phyloP scores from a whole-genome alignment of 2,797 vertebrate species.

The Neomorphus geoffroyi region DNA sequence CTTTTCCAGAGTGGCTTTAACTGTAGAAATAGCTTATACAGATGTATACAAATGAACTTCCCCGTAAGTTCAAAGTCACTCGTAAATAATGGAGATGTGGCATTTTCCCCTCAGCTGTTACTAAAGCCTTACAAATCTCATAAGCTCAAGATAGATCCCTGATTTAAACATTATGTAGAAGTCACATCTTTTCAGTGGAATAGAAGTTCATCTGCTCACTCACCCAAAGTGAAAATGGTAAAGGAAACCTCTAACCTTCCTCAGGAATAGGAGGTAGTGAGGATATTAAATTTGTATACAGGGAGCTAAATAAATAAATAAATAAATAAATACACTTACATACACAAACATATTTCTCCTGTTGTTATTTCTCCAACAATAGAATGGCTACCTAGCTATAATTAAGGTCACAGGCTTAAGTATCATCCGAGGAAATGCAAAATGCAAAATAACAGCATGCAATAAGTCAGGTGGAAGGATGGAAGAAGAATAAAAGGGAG shows the following conservation, averaged over 20 bases:
- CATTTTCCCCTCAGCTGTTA: slow-evolving; percentile 5
- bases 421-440: neutral
- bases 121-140: slow-evolving; percentile 52
- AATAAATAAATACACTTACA: neutral
- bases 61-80: slow-evolving; percentile 56
- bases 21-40: slow-evolving; percentile 45
- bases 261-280: neutral
- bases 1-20: slow-evolving; percentile 6
- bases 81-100: slow-evolving; percentile 51
- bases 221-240: slow-evolving; percentile 23
- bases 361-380: neutral
- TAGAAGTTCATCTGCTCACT: slow-evolving; percentile 27
- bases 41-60: slow-evolving; percentile 62
- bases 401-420: slow-evolving; percentile 33
- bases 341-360: neutral
- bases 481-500: neutral
- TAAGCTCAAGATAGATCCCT: slow-evolving; percentile 53
- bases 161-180: slow-evolving; percentile 31
- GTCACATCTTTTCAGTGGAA: slow-evolving; percentile 32
- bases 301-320: neutral
- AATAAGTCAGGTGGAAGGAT: neutral
- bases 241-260: slow-evolving; percentile 34
- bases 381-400: neutral
- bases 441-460: neutral
- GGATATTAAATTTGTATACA: slow-evolving; percentile 29